Percentiles rank a stretch among this genome's conserved stretches.
Evolutionary conservation across 2,797 vertebrate species (phyloP).

Genomic region (Aotus griseimembra): DNA sequence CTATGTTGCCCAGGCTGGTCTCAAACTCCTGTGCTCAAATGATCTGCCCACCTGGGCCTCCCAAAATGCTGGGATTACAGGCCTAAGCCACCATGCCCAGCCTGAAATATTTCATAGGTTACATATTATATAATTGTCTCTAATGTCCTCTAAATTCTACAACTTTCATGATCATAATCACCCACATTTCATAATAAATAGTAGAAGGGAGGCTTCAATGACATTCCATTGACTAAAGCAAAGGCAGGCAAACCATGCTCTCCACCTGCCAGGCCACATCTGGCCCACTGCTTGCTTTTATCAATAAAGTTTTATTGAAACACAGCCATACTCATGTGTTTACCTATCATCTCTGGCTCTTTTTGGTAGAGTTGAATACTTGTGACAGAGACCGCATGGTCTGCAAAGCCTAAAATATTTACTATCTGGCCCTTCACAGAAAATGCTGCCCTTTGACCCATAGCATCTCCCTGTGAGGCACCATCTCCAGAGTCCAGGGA

Average conservation of each 20-base stretch:
- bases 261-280: too few species aligned
- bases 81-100: background rate
- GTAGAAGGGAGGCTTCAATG: background rate
- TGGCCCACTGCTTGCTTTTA: background rate
- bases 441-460: background rate
- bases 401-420: background rate
- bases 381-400: background rate
- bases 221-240: background rate
- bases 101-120: background rate
- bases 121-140: background rate
- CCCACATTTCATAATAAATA: background rate
- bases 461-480: background rate
- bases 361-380: background rate
- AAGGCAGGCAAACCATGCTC: background rate
- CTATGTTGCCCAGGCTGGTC: background rate
- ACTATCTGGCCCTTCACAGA: background rate
- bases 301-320: background rate
- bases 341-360: background rate
- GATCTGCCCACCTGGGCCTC: accelerated
- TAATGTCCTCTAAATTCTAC: background rate
- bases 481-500: background rate
- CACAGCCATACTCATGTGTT: background rate
- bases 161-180: background rate
- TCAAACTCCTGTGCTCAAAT: background rate
- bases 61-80: background rate